Percentiles rank a stretch among this genome's conserved stretches.
Conservation (phyloP, 1,140 invertebrate species). For the Agrypnia vestita region DNA sequence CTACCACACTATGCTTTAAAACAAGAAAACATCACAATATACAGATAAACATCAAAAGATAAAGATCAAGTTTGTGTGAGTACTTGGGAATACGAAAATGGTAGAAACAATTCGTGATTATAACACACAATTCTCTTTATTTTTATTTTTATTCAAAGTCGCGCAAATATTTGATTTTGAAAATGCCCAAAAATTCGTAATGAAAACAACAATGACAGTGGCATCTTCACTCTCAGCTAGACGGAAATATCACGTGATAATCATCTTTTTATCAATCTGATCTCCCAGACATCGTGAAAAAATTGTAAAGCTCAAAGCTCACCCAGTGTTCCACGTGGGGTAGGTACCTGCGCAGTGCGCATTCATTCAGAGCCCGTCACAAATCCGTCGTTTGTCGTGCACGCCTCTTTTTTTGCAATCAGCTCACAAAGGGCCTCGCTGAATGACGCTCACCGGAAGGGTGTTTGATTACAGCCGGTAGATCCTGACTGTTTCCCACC, state of each 20-base stretch:
- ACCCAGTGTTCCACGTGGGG: slow-evolving; percentile 2
- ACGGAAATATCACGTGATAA: slow-evolving; percentile 39
- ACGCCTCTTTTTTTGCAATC: slow-evolving; percentile 56
- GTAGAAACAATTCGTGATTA: too few relatives aligned
- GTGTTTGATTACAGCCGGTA: slow-evolving; percentile 59
- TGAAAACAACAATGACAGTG: too few relatives aligned
- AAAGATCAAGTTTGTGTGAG: too few relatives aligned
- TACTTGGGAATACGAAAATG: too few relatives aligned
- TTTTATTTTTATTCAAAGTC: too few relatives aligned
- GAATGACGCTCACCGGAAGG: slow-evolving; percentile 56
- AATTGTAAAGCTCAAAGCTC: not conserved
- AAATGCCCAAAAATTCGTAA: too few relatives aligned
- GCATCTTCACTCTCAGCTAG: not conserved
- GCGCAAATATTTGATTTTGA: too few relatives aligned
- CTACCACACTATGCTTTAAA: too few relatives aligned
- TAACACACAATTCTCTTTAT: too few relatives aligned
- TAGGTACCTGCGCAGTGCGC: slow-evolving; percentile 8
- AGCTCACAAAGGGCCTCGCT: slow-evolving; percentile 3
- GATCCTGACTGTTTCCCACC: slow-evolving; percentile 44
- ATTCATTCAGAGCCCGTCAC: slow-evolving; percentile 19
- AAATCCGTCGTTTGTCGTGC: slow-evolving; percentile 26
- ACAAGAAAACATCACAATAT: too few relatives aligned
- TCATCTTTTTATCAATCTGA: slow-evolving; percentile 26
- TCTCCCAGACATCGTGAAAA: slow-evolving; percentile 18
- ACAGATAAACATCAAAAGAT: too few relatives aligned